phyloP scores from a whole-genome alignment of 2,888 invertebrate species.

The Halictus quadricinctus region DNA sequence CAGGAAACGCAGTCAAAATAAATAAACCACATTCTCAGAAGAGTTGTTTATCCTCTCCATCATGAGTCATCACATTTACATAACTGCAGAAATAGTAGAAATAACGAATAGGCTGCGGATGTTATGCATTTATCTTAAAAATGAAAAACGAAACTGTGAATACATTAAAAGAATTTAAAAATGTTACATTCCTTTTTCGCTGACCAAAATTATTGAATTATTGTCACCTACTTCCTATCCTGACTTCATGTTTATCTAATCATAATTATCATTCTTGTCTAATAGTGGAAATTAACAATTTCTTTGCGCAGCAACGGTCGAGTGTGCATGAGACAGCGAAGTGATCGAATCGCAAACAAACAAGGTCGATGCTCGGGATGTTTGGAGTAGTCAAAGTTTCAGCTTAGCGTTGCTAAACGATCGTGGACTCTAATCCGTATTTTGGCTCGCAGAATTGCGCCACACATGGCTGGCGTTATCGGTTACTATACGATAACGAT shows the following conservation, averaged over 20 bases:
- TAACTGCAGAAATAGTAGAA: background rate
- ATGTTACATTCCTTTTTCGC: background rate
- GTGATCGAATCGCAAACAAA: conserved; percentile 1
- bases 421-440: conserved; percentile 10
- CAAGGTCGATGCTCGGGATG: background rate
- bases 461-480: background rate
- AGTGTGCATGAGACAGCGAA: background rate
- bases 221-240: background rate
- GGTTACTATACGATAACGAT: conserved; percentile 31
- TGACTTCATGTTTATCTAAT: no score
- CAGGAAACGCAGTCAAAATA: background rate
- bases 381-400: background rate
- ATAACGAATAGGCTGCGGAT: background rate
- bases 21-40: background rate
- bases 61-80: background rate
- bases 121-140: background rate
- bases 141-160: background rate
- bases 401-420: background rate
- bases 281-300: background rate
- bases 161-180: background rate
- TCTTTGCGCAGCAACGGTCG: background rate
- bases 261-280: background rate
- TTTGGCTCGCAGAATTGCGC: conserved; percentile 16
- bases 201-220: background rate
- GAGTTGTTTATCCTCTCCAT: background rate